phyloP scores from a whole-genome alignment of 2,888 invertebrate species.

The Pollenia angustigena region DNA sequence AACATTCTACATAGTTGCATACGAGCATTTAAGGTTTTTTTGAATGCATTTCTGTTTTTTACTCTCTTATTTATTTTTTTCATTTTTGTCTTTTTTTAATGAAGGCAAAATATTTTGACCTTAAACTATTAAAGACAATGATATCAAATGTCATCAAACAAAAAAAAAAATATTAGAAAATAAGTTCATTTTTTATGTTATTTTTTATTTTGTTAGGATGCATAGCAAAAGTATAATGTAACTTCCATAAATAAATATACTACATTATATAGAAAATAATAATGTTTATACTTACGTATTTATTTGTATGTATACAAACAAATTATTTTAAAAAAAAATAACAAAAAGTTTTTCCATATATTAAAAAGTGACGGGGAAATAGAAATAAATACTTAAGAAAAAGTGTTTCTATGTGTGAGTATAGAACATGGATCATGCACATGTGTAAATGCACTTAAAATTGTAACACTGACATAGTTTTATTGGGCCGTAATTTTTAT shows the following conservation, averaged over 20 bases:
- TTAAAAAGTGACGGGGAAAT: constrained; percentile 50
- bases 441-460: constrained; percentile 80
- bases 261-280: background rate
- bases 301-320: too few species aligned
- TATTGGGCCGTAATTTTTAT: constrained; percentile 8
- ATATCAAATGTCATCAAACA: constrained; percentile 75
- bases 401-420: constrained; percentile 44
- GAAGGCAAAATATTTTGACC: constrained; percentile 80
- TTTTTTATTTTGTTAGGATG: constrained; percentile 59
- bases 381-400: constrained; percentile 41
- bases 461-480: constrained; percentile 80
- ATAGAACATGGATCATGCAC: constrained; percentile 67
- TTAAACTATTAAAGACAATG: constrained; percentile 80
- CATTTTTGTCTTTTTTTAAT: constrained; percentile 64
- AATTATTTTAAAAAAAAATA: background rate
- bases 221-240: constrained; percentile 68
- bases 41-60: constrained; percentile 25
- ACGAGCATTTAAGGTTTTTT: constrained; percentile 39
- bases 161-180: constrained; percentile 47
- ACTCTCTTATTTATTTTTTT: constrained; percentile 30
- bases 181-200: constrained; percentile 33
- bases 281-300: too few species aligned
- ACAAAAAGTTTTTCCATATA: background rate
- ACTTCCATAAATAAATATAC: constrained; percentile 66
- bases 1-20: background rate